Evolutionary conservation across 2,113 vertebrate species (phyloP).

Genomic region (Myxocyprinus asiaticus): DNA sequence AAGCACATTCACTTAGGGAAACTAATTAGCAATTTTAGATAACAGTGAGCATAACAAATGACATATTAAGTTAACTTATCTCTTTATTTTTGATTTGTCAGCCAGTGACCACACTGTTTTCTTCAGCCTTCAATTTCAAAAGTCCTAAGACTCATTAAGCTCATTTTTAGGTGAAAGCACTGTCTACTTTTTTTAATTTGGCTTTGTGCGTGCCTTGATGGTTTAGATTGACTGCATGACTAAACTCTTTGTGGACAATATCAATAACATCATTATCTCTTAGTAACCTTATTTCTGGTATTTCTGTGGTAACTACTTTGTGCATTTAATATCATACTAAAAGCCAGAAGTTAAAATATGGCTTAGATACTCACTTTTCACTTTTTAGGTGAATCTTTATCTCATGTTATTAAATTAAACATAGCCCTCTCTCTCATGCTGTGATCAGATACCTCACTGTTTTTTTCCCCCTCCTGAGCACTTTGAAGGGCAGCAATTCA

Average conservation of each 20-base stretch:
- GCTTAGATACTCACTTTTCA: conserved; percentile 1
- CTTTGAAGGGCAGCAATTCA: conserved; percentile 24
- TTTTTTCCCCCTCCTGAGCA: conserved; percentile 12
- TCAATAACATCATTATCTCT: background rate
- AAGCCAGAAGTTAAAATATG: background rate
- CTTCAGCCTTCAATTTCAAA: too few species aligned
- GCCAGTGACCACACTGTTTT: too few species aligned
- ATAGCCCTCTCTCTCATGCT: background rate
- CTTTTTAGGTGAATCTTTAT: conserved; percentile 33
- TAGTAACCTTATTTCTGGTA: background rate
- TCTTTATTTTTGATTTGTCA: too few species aligned
- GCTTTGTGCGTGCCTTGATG: background rate
- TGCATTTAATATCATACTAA: background rate
- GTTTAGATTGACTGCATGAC: background rate
- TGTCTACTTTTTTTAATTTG: too few species aligned
- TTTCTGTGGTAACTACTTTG: background rate
- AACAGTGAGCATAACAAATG: too few species aligned
- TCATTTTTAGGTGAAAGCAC: too few species aligned
- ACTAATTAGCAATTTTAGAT: too few species aligned
- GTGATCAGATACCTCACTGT: conserved; percentile 40
- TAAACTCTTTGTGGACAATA: background rate
- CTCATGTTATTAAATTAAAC: conserved; percentile 25
- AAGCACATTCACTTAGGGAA: too few species aligned
- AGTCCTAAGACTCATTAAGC: too few species aligned
- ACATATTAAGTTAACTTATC: too few species aligned